Evolutionary conservation across 2,888 invertebrate genomes (phyloP), one percentile per base, ranked within the genome.

Genomic region (Physocephala rufipes): DNA sequence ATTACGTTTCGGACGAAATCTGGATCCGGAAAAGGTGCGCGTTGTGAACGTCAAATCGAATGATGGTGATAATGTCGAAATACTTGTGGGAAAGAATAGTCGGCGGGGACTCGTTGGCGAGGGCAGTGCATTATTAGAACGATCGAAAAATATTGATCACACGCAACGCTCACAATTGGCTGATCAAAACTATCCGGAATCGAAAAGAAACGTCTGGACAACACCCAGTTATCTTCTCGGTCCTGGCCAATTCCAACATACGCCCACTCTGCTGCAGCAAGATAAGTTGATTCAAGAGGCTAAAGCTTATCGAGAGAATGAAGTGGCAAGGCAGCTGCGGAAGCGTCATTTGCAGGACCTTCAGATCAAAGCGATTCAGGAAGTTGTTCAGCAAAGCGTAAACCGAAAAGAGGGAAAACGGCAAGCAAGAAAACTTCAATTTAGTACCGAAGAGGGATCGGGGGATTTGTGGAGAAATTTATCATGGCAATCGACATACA

Each of bases 1-100:
- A 82, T 87, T 93, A 58, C 92, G 93, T 82, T 93, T 93, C 24
- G 91, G 93, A 1, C 88, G 94, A 74, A 93, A 92, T 81, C 87
- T 94, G 19, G 90, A 92, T 82, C 93, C 94, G 0, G 91, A 91
- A 28, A 84, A 92, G 75, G 93, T 92, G 62, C 92, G 93, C 81
- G 92, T 93, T 47, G 86, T 94, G 55, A 92, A 91, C 79, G 93
- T 95, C 0, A 89, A 91, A 79, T 93, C 93, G 0, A 91, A 90
- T 80, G 89, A 91, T 26, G 95, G 95, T 2, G 91, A 90, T 72
- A 86, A 93, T 28, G 93, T 94, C 0, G 93, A 93, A 77, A 87
- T 95, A 15, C 70, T 83, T n/a, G 84, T 83, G 16, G 85, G 82
- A 28, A 83, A 78, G 55, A 78, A 84, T 28, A 83, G 83, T 51